Percentiles rank a stretch among this genome's conserved stretches.
Conservation (phyloP, 2,888 invertebrate genomes). For the Hyposoter didymator region DNA sequence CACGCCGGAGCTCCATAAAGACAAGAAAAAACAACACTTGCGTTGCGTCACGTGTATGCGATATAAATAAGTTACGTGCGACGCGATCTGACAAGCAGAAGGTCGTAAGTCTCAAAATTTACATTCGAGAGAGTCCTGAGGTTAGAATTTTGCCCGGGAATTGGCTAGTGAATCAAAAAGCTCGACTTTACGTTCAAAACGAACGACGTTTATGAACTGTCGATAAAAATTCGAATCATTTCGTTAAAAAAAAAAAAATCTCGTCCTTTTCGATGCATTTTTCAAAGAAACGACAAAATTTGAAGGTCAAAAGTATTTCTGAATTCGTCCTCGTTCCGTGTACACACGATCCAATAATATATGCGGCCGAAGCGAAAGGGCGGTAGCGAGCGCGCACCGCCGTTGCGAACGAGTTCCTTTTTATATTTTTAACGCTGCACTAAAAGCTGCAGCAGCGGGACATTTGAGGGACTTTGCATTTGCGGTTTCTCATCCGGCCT, state of each 20-base stretch:
- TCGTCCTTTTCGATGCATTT: too few species aligned
- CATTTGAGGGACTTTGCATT: constrained; percentile 73
- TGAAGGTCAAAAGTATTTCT: background rate
- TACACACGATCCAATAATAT: background rate
- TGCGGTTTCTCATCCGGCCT: constrained; percentile 83
- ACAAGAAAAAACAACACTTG: constrained; percentile 40
- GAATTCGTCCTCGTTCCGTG: background rate
- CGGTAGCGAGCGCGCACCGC: constrained; percentile 10
- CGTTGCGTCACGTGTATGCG: constrained; percentile 3
- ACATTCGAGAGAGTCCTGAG: background rate
- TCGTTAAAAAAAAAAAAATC: too few species aligned
- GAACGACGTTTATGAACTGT: too few species aligned
- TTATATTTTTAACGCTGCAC: constrained; percentile 7
- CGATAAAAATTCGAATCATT: background rate
- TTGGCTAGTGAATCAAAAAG: background rate
- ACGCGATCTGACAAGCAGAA: background rate
- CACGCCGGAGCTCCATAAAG: constrained; percentile 35
- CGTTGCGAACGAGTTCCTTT: constrained; percentile 39
- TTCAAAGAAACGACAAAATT: background rate
- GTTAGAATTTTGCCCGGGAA: background rate
- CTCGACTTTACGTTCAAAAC: background rate
- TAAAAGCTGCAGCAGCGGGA: constrained; percentile 20
- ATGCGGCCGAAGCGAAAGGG: constrained; percentile 23
- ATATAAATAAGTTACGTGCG: background rate
- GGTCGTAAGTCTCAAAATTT: background rate